Base-by-base conservation (phyloP, 2,113 vertebrate species). In the Puffinus mauretanicus region DNA sequence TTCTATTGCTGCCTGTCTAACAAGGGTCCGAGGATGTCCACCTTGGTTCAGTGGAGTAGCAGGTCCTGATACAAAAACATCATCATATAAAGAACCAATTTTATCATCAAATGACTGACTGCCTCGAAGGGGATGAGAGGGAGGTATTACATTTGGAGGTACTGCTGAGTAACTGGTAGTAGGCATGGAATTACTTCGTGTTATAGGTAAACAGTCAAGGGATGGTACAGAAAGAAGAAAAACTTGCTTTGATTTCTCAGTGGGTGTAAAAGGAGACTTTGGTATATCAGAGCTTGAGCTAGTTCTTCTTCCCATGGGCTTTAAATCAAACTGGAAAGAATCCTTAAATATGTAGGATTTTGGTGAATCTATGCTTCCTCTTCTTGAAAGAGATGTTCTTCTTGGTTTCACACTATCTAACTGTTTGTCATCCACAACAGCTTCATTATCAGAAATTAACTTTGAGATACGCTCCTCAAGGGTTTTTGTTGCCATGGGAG, bases 281-380 rank as follows among this genome's bases (percentile, higher is more conserved):
- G 99, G 99, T 98, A 99, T 99, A 91, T 99, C 99, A 32, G 99
- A 99, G 88, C 99, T 99, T 38, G 99, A 99, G 96, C 99, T 99
- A 69, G 99, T 99, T 96, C 99, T 98, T 97, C 99, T 98, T 88
- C 99, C 99, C 90, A 99, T 98, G 42, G 99, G 99, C 96, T 99
- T 99, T 64, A 99, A 98, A 96, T 99, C 99, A 98, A 99, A 99
- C 96, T 99, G 99, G 98, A 99, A 99, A 80, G 99, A 99, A 96
- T 99, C 99, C 98, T 99, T 99, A 96, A 99, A 99, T 97, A 99
- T 99, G 83, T 99, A 99, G 6, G 99, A 99, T 95, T 99, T 99
- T 6, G 99, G 99, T 30, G 99, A 99, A 96, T 99, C 99, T 84
- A 99, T 99, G 96, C 99, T 99, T 34, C 99, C 99, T 97, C 99